A percentile compares a stretch with the other conserved stretches of the same genome.
These are phyloP conservation scores for Chromobotia macracanthus DNA, from an alignment of 2,797 vertebrate species.

Conservation along the genomic window DNA sequence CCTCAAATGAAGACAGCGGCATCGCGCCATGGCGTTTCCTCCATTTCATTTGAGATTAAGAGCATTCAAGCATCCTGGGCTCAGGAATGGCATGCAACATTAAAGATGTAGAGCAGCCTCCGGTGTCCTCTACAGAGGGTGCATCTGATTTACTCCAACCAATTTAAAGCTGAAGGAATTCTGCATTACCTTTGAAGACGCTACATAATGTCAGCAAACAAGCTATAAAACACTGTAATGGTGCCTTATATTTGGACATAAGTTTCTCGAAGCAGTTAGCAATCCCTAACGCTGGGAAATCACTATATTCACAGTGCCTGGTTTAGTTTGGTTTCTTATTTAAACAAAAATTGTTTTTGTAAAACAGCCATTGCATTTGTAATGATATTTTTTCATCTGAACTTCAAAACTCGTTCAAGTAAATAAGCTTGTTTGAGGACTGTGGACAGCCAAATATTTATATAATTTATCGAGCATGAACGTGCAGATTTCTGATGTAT, in stretches of 20 bases:
- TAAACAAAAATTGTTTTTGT: conserved; percentile 45
- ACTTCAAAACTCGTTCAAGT: not conserved
- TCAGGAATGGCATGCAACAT: conserved; percentile 73
- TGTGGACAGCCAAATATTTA: not conserved
- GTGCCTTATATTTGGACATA: conserved; percentile 72
- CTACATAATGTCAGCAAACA: conserved; percentile 78
- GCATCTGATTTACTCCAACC: conserved; percentile 79
- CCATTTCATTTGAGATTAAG: conserved; percentile 75
- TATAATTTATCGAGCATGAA: conserved; percentile 20
- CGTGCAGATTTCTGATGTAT: conserved; percentile 22
- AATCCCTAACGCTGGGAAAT: conserved; percentile 40
- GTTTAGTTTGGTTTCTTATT: conserved; percentile 17
- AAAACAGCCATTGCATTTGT: not conserved
- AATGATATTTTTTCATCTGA: not conserved
- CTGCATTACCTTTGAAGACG: conserved; percentile 70
- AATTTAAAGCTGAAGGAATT: conserved; percentile 81
- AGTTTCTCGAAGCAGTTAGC: conserved; percentile 61
- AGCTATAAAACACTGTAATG: conserved; percentile 78
- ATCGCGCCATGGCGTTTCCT: conserved; percentile 75
- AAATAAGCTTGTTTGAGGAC: not conserved
- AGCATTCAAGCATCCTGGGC: conserved; percentile 68
- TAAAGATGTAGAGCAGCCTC: conserved; percentile 77
- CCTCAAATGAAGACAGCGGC: conserved; percentile 79
- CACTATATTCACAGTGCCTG: conserved; percentile 30
- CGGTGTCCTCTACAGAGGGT: conserved; percentile 73